Conservation (phyloP, 2,797 vertebrate species). For the Acanthornis magna region DNA sequence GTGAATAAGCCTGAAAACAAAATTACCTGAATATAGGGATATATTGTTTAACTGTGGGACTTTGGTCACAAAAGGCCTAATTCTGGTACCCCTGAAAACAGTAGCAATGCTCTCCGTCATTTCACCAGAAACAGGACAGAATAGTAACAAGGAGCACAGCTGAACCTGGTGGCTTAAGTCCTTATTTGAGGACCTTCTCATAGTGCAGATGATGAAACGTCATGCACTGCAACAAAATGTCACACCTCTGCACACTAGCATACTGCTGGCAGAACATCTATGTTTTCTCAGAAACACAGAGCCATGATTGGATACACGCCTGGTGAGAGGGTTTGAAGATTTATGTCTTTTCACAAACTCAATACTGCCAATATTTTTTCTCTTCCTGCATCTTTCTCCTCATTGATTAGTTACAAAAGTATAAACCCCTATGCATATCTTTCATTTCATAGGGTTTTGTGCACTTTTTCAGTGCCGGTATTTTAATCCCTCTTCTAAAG, state of each 20-base stretch:
- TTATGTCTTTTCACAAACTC: neutral
- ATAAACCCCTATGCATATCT: neutral
- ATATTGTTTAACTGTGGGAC: neutral
- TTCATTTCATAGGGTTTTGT: neutral
- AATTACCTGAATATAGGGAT: neutral
- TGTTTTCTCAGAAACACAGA: neutral
- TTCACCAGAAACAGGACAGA: neutral
- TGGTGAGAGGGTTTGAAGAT: neutral
- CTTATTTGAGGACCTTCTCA: neutral
- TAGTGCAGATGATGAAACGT: neutral
- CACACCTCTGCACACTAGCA: neutral
- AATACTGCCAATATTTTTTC: neutral
- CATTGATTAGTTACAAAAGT: neutral
- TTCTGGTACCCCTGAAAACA: neutral
- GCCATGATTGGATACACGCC: neutral
- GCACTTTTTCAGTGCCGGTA: neutral
- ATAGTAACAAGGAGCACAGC: neutral
- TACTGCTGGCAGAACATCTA: neutral
- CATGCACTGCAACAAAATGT: neutral
- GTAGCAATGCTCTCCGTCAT: neutral
- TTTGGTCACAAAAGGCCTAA: neutral
- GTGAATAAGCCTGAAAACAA: neutral
- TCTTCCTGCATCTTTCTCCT: neutral
- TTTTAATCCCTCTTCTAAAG: neutral
- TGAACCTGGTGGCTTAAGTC: neutral